Conservation (phyloP, 2,113 vertebrate species). For the Tricholaema leucomelas region DNA sequence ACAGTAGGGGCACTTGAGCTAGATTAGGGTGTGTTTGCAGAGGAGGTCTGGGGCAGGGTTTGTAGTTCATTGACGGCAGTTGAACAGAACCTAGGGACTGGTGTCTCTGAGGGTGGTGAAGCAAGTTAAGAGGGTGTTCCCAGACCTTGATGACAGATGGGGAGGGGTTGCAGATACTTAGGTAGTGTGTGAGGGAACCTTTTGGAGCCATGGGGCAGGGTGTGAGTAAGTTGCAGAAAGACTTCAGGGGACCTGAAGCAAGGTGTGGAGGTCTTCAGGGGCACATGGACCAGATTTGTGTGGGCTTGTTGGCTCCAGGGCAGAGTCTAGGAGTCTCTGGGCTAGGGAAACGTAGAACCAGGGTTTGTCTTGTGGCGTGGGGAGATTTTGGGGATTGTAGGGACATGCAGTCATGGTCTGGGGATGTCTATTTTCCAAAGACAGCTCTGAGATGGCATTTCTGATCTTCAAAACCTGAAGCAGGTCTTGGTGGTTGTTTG, state of each 20-base stretch:
- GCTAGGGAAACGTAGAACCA: neutral
- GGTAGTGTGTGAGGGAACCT: neutral
- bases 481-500: neutral
- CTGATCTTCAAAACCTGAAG: neutral
- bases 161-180: neutral
- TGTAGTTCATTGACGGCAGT: neutral
- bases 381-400: neutral
- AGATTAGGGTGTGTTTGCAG: neutral
- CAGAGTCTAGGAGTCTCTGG: neutral
- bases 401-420: too few species aligned
- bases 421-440: fast-evolving
- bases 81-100: neutral
- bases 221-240: neutral
- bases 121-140: neutral
- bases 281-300: too few species aligned
- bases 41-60: neutral
- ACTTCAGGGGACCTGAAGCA: neutral
- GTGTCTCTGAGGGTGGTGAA: neutral
- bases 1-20: neutral
- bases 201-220: neutral
- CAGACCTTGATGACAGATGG: neutral
- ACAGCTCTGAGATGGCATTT: neutral
- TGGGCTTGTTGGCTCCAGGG: neutral
- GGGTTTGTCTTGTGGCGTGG: neutral
- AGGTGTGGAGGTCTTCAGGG: too few species aligned